A percentile compares a stretch with the other conserved stretches of the same genome.
phyloP scores from a whole-genome alignment of 2,797 vertebrate species.

The Pygocentrus nattereri region DNA sequence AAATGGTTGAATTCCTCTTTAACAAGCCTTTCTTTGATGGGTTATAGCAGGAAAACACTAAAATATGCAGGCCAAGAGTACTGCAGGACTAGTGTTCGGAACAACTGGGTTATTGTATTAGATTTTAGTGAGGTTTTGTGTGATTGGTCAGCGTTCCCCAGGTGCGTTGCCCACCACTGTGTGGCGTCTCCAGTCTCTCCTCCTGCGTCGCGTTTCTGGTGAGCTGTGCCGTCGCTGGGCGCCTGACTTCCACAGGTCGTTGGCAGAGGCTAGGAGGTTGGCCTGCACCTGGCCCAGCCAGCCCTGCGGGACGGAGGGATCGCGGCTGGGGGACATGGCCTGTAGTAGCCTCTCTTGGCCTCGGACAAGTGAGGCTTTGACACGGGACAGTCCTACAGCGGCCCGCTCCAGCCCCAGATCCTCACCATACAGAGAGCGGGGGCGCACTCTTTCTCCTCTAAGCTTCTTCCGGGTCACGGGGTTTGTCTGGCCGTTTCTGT shows the following conservation, averaged over 20 bases:
- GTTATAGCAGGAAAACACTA: neutral
- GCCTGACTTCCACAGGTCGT: constrained; percentile 80
- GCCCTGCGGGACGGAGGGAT: constrained; percentile 55
- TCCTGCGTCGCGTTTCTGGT: constrained; percentile 79
- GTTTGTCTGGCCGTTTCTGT: constrained; percentile 44
- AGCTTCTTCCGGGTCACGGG: constrained; percentile 82
- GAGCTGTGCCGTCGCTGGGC: constrained; percentile 74
- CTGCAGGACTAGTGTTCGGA: neutral
- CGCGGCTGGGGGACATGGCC: constrained; percentile 55
- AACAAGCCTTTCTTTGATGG: neutral
- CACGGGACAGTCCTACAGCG: constrained; percentile 38
- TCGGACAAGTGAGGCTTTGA: constrained; percentile 54
- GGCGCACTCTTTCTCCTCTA: constrained; percentile 68
- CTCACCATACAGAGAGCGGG: constrained; percentile 68
- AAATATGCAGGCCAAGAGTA: neutral
- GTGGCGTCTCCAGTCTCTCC: constrained; percentile 86
- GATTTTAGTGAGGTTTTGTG: constrained; percentile 13
- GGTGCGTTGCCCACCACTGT: constrained; percentile 81
- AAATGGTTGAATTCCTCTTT: neutral
- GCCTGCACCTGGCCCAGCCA: constrained; percentile 66
- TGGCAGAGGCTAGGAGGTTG: constrained; percentile 67
- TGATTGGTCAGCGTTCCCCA: constrained; percentile 41
- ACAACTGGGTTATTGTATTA: constrained; percentile 11
- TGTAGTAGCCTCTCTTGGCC: constrained; percentile 65
- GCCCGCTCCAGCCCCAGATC: constrained; percentile 47